A percentile compares a stretch with the other conserved stretches of the same genome.
phyloP scores from a whole-genome alignment of 2,113 vertebrate genomes.

The Patagioenas fasciata region DNA sequence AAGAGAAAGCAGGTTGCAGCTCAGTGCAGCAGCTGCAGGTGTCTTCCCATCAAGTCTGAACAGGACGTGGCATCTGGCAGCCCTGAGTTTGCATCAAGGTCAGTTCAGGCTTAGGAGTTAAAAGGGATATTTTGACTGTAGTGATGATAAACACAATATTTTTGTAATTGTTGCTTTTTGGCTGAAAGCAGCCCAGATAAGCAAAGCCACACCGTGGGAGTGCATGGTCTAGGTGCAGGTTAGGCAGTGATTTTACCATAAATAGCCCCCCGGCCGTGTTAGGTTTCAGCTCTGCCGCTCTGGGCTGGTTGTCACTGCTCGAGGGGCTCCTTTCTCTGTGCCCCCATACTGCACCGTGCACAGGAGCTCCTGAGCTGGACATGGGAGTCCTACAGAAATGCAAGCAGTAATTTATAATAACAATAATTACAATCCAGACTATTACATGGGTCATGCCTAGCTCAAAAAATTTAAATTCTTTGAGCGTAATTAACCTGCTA shows the following conservation, averaged over 20 bases:
- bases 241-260: neutral
- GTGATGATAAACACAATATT: neutral
- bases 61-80: accelerated
- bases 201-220: neutral
- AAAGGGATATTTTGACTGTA: neutral
- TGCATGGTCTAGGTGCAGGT: accelerated
- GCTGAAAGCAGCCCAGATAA: neutral
- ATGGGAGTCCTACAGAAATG: neutral
- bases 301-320: neutral
- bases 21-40: neutral
- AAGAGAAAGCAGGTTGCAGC: neutral
- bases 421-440: neutral
- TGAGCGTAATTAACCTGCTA: neutral
- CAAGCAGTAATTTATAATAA: neutral
- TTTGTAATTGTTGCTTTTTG: neutral
- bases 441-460: accelerated
- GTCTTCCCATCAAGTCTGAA: neutral
- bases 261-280: accelerated
- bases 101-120: neutral
- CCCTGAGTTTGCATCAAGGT: neutral
- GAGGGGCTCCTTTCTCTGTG: neutral
- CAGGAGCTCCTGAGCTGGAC: neutral
- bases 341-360: accelerated
- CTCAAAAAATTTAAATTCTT: neutral
- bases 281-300: accelerated